Evolutionary conservation across 2,888 invertebrate genomes (phyloP).

Genomic region (Theodoxus fluviatilis): DNA sequence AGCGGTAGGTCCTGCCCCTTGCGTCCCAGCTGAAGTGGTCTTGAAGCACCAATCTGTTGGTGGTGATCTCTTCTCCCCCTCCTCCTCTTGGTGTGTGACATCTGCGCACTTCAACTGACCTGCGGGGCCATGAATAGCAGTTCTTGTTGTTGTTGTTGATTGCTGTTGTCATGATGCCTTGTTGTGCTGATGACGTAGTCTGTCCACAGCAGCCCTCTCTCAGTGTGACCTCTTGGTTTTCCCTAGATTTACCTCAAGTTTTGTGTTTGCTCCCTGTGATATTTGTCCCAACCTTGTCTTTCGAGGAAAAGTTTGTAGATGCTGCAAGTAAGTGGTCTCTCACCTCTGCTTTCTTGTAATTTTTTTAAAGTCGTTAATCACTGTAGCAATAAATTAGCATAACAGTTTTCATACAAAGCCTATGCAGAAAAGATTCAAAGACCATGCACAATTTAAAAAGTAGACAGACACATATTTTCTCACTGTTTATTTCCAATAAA

Average conservation of each 20-base stretch:
- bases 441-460: too few relatives aligned
- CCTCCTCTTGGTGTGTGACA: neutral
- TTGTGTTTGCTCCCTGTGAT: conserved; percentile 58
- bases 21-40: too few relatives aligned
- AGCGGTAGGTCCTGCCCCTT: too few relatives aligned
- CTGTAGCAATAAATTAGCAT: too few relatives aligned
- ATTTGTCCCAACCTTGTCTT: conserved; percentile 54
- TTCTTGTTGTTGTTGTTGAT: neutral
- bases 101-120: neutral
- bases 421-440: too few relatives aligned
- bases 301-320: conserved; percentile 54
- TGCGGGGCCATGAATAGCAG: neutral
- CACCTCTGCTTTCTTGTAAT: neutral
- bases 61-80: too few relatives aligned
- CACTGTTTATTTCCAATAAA: too few relatives aligned
- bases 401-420: too few relatives aligned
- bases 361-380: too few relatives aligned
- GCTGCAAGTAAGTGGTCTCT: conserved; percentile 51
- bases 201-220: neutral
- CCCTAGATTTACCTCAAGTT: conserved; percentile 48
- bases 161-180: neutral
- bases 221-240: conserved; percentile 12
- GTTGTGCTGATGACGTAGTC: neutral
- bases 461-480: too few relatives aligned
- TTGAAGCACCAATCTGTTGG: too few relatives aligned